Percentiles rank a stretch among this genome's conserved stretches.
Evolutionary conservation across 1,140 invertebrate species (phyloP).

Genomic region (Lithobius niger): DNA sequence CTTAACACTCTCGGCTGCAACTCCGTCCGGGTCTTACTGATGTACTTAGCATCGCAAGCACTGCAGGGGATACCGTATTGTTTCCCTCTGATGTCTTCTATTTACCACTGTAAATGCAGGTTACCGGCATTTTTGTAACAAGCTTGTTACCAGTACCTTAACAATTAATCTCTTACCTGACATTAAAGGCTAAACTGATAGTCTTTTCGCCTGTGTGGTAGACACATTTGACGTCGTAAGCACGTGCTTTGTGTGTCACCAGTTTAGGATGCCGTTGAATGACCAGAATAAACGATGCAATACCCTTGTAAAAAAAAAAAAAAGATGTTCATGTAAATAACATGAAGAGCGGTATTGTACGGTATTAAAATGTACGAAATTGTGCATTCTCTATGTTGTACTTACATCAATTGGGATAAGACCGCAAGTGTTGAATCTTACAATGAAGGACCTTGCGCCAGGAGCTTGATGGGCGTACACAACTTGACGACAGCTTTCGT

Average conservation of each 20-base stretch:
- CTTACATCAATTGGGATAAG: slow-evolving; percentile 78
- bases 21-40: too few relatives aligned
- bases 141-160: background rate
- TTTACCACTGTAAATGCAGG: too few relatives aligned
- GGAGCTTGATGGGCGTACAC: slow-evolving; percentile 52
- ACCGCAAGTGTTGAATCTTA: slow-evolving; percentile 79
- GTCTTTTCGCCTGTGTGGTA: slow-evolving; percentile 89
- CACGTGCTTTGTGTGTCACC: slow-evolving; percentile 85
- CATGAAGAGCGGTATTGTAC: background rate
- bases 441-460: slow-evolving; percentile 69
- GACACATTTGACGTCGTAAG: slow-evolving; percentile 87
- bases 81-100: too few relatives aligned
- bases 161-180: slow-evolving; percentile 34
- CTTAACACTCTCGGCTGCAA: too few relatives aligned
- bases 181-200: slow-evolving; percentile 82
- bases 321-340: background rate
- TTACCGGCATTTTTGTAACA: too few relatives aligned
- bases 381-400: too few relatives aligned
- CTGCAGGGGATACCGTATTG: too few relatives aligned
- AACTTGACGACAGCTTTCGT: slow-evolving; percentile 68
- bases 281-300: slow-evolving; percentile 81
- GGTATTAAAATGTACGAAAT: too few relatives aligned
- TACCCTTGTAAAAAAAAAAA: slow-evolving; percentile 44
- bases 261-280: slow-evolving; percentile 91
- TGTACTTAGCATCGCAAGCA: too few relatives aligned